These are phyloP conservation scores for Urosaurus nigricauda DNA, from an alignment of 2,797 vertebrate species.

Conservation along the genomic window DNA sequence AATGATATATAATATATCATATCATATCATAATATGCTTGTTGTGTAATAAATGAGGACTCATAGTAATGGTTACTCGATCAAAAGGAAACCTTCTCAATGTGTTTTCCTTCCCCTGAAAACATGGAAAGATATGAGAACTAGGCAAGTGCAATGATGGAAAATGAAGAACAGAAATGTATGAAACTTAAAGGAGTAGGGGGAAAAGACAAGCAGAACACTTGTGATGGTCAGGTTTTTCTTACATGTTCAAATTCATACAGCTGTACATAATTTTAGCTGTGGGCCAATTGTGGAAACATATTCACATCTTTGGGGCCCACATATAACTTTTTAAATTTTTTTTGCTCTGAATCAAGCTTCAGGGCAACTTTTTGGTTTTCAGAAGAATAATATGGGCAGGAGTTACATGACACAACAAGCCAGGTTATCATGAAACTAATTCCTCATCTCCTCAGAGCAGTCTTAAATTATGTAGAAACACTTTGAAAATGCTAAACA, in stretches of 20 bases:
- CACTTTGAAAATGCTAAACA: neutral
- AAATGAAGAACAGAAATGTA: neutral
- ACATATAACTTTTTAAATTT: neutral
- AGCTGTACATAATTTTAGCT: neutral
- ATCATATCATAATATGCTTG: too few relatives aligned
- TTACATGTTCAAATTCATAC: neutral
- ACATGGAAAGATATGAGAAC: neutral
- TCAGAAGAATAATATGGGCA: neutral
- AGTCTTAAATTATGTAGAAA: neutral
- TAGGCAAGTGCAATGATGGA: neutral
- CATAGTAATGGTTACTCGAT: neutral
- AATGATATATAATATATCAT: neutral
- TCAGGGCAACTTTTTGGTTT: neutral
- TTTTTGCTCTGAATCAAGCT: neutral
- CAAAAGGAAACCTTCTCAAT: conserved; percentile 11
- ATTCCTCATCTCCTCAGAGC: neutral
- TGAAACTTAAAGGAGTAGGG: too few relatives aligned
- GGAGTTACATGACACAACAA: neutral
- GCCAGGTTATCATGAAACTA: neutral
- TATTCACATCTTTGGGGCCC: neutral
- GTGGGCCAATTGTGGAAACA: neutral
- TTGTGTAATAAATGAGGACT: neutral
- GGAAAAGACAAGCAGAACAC: neutral
- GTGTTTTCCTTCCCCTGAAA: neutral
- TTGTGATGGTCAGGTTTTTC: neutral